Evolutionary conservation across 2,113 vertebrate species (phyloP), one percentile per base, ranked within the genome.

Genomic region (Barbus barbus): DNA sequence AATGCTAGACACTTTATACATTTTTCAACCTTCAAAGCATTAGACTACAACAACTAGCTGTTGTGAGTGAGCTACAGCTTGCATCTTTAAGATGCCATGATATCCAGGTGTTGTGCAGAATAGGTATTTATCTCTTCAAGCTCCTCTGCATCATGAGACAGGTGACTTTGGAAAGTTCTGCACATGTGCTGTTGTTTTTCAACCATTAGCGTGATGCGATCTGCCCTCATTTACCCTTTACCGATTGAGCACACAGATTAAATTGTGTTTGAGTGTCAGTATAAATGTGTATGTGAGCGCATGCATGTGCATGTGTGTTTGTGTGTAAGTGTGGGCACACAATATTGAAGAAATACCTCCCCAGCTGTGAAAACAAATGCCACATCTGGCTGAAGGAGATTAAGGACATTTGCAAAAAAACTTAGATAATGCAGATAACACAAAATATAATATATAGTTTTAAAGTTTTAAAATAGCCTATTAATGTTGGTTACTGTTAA

Each of bases 371-470:
- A 74, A 79, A 51, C 33, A 31, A 69, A 65, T 76, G 61, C 8
- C 56, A 56, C 74, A 85, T 87, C 73, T 85, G 79, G 56, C 33
- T 82, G 56, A 85, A 87, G 79, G 79, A 82, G 74, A 78, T 82
- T 13, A 26, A 61, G 61, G 67, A 77, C 69, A 22, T 51, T 63
- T 51, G 46, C 46, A 48, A 14, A 48, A 48, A 44, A 38, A 5
- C 6, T 38, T 31, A 44, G 41, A 12, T 44, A 44, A 44, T 44
- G 11, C 41, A 44, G 41, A 44, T 3, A 44, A 44, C 2, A 51
- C 48, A 20, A 51, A 51, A n/a, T 20, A 9, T 9, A 51, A 51
- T 51, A 51, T 51, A 7, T 51, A 51, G 16, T 51, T 51, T 20
- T 48, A 48, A 48, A 48, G 16, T 51, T 51, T 20, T 48, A 48